Base-by-base conservation (phyloP, 2,797 vertebrate species). In the Anomalospiza imberbis region DNA sequence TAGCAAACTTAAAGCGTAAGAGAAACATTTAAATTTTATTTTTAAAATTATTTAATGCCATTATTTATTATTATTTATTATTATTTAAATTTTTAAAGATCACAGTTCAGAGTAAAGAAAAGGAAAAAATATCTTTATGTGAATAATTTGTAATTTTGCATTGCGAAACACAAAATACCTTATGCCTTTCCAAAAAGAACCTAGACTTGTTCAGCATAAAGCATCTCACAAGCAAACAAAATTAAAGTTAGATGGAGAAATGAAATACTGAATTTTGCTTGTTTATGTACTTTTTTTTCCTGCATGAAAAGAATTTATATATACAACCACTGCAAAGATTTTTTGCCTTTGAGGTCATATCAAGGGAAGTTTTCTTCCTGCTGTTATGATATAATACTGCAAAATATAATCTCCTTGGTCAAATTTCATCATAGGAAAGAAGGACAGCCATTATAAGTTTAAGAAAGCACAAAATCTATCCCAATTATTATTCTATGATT, bases 321-420 rank as follows among this genome's bases (percentile, higher is more conserved):
- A 7, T 31, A 38, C 75, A 60, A 55, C 0, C 3, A 53, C 10
- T 19, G 22, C 13, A 40, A 4, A 0, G 3, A n/a, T n/a, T 32
- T 79, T 28, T 86, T 5, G 1, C 6, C 10, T 71, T 68, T 63
- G 3, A 3, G 5, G 7, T 68, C 16, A 42, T 50, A 50, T 40
- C 4, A 9, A 76, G 61, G 17, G 10, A 65, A 25, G n/a, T n/a
- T 82, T 88, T 8, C 7, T 90, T 31, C 16, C 31, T 29, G 6
- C 6, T 76, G 17, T 67, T 78, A 42, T 13, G 50, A 31, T 25
- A 61, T 0, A 2, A 48, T 38, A 70, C 12, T 45, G 31, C 10
- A 65, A 32, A 1, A 1, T 50, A 2, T 21, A 57, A 10, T 47
- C 3, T 65, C 7, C 58, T 70, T 48, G 40, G 3, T 81, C 16